phyloP scores from a whole-genome alignment of 1,140 invertebrate genomes.

The Oedothorax gibbosus region DNA sequence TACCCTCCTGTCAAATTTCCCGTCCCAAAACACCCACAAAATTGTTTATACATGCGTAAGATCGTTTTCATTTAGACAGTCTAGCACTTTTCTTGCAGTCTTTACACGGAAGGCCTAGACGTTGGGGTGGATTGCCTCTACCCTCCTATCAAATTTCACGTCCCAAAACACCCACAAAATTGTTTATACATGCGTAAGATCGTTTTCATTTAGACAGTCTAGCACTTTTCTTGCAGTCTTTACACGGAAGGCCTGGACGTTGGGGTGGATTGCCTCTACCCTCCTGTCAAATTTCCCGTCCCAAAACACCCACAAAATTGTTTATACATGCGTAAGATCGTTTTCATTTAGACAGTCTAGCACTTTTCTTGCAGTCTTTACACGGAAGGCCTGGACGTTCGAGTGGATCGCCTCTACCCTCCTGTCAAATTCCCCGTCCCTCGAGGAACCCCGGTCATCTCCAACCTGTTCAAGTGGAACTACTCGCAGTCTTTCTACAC shows the following conservation, averaged over 20 bases:
- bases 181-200: no score
- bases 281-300: slow-evolving; percentile 83
- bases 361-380: slow-evolving; percentile 82
- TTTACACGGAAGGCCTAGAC: slow-evolving; percentile 83
- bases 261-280: slow-evolving; percentile 79
- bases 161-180: slow-evolving; percentile 81
- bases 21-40: slow-evolving; percentile 83
- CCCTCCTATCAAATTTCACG: slow-evolving; percentile 81
- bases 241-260: slow-evolving; percentile 84
- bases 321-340: no score
- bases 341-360: slow-evolving; percentile 65
- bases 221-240: slow-evolving; percentile 78
- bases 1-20: slow-evolving; percentile 81
- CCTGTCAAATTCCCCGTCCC: slow-evolving; percentile 85
- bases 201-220: slow-evolving; percentile 66
- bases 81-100: slow-evolving; percentile 76
- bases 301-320: slow-evolving; percentile 78
- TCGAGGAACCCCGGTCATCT: slow-evolving; percentile 87
- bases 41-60: no score
- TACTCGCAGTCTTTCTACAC: slow-evolving; percentile 83
- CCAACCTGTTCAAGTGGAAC: slow-evolving; percentile 89
- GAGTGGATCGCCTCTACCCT: slow-evolving; percentile 80
- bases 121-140: slow-evolving; percentile 81
- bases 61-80: slow-evolving; percentile 66
- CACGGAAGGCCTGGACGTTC: slow-evolving; percentile 81